Conservation (phyloP, 2,888 invertebrate species). For the Zygogramma bicolorata region DNA sequence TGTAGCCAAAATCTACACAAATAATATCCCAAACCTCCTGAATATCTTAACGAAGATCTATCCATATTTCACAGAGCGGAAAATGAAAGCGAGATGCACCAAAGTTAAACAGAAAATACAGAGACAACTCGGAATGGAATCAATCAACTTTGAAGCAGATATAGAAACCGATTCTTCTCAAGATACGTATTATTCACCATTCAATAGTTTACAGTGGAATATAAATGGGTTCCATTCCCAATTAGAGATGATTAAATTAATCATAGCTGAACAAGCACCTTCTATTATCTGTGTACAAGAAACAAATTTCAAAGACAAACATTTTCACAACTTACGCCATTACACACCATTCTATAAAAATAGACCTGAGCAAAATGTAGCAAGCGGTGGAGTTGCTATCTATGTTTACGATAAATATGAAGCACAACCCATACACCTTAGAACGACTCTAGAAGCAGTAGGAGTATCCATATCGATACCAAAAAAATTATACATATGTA, state of each 20-base stretch:
- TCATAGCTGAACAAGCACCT: background rate
- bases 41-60: background rate
- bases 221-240: background rate
- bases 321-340: background rate
- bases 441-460: background rate
- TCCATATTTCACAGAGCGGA: background rate
- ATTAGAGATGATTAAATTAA: background rate
- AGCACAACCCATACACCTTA: background rate
- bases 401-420: background rate
- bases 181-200: background rate
- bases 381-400: background rate
- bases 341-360: background rate
- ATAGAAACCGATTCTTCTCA: background rate
- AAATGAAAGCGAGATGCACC: background rate
- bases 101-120: background rate
- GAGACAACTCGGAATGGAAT: background rate
- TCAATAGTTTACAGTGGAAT: background rate
- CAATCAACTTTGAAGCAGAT: background rate
- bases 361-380: background rate
- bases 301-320: background rate
- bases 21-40: background rate
- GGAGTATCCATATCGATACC: background rate
- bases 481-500: background rate
- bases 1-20: background rate
- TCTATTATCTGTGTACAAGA: background rate